Evolutionary conservation across 2,888 invertebrate species (phyloP).

Genomic region (Amphimallon solstitiale): DNA sequence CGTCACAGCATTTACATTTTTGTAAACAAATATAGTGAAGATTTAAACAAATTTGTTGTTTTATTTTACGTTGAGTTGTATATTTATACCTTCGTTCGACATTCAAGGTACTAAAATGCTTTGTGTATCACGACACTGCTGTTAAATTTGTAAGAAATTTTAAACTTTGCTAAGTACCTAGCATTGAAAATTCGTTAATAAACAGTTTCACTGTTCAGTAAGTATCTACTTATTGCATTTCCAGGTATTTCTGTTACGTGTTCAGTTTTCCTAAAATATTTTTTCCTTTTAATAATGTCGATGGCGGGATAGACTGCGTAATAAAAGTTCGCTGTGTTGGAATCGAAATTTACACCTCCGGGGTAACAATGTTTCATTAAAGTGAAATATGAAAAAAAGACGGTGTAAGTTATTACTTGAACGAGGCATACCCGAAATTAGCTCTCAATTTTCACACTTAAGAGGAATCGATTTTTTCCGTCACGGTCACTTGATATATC

Average conservation of each 20-base stretch:
- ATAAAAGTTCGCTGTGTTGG: conserved; percentile 12
- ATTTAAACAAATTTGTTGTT: too few relatives aligned
- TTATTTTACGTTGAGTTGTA: too few relatives aligned
- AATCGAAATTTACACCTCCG: conserved; percentile 37
- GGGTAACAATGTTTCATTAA: conserved; percentile 34
- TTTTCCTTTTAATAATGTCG: conserved; percentile 12
- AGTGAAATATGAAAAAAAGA: conserved; percentile 11
- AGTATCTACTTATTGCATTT: too few relatives aligned
- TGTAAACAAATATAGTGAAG: too few relatives aligned
- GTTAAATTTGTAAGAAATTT: too few relatives aligned
- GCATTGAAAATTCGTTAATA: too few relatives aligned
- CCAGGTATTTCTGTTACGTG: background rate
- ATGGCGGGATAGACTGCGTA: background rate
- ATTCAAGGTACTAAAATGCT: too few relatives aligned
- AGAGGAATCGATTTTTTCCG: conserved; percentile 35
- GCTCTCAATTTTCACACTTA: conserved; percentile 48
- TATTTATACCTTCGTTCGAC: too few relatives aligned
- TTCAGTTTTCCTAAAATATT: conserved; percentile 4
- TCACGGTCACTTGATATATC: conserved; percentile 15
- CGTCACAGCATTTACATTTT: too few relatives aligned
- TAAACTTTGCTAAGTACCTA: too few relatives aligned
- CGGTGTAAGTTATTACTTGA: conserved; percentile 39
- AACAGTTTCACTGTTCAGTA: too few relatives aligned
- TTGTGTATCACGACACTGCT: too few relatives aligned
- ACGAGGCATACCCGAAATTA: conserved; percentile 41